Base-by-base conservation (phyloP, 1,140 invertebrate species). In the Aphaenogaster rudis region DNA sequence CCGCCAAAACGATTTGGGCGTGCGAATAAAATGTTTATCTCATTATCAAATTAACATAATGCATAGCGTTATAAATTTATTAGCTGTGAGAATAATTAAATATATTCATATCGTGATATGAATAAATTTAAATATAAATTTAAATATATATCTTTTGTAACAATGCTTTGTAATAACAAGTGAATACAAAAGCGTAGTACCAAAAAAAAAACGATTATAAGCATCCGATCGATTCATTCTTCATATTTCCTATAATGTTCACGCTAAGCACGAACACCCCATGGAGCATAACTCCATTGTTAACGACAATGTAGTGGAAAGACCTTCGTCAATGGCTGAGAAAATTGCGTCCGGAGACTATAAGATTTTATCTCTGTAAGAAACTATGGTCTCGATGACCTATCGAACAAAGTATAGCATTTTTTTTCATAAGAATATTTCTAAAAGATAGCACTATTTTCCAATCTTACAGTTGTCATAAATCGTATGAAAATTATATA, bases 281-380 rank as follows among this genome's bases (percentile, higher is more conserved):
- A 57, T 45, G 57, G 28, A 67, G 4, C 39, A 50, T 81, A 63
- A 48, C 11, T 80, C 36, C 21, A 88, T 88, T 88, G 71, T 85
- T 88, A 85, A 45, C 81, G 42, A 69, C 63, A 57, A 63, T 67
- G 64, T 85, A 85, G 48, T 74, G 59, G 81, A 85, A 88, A 85
- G 50, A 88, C n/a, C 36, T 87, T 84, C 64, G 59, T 85, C 81
- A 71, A 88, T 85, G 81, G 63, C n/a, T 63, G 61, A 59, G 71
- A 88, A 88, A 88, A 88, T 88, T 88, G 64, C 63, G 9, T 78
- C 63, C 48, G 17, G 1, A 69, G 28, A 78, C 66, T 86, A 50
- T n/a, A 36, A 66, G 33, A 48, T 45, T 66, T 78, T 71, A 82
- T 82, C 33, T 69, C 42, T 50, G 7, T 42, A 82, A 57, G 54